Conservation (phyloP, 1,140 invertebrate genomes). For the Xylocopa sonorina region DNA sequence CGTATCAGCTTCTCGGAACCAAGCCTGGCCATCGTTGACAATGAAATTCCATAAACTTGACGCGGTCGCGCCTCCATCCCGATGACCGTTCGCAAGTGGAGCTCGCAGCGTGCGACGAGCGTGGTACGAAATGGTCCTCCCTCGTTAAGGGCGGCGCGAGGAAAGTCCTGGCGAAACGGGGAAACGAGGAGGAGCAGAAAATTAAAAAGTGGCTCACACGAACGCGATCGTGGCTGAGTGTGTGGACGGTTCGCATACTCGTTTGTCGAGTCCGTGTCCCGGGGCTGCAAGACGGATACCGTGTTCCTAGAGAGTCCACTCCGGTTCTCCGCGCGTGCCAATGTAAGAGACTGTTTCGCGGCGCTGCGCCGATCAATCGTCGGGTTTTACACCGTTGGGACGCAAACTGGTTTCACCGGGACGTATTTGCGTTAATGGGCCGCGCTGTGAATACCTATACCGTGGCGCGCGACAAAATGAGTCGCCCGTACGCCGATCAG, state of each 20-base stretch:
- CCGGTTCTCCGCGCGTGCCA: slow-evolving; percentile 56
- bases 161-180: not conserved
- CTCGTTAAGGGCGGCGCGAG: too few relatives aligned
- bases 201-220: slow-evolving; percentile 10
- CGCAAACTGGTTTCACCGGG: slow-evolving; percentile 57
- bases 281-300: slow-evolving; percentile 24
- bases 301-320: slow-evolving; percentile 49
- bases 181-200: not conserved
- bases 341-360: slow-evolving; percentile 62
- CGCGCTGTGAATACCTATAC: slow-evolving; percentile 52
- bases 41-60: not conserved
- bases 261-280: slow-evolving; percentile 47
- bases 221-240: not conserved
- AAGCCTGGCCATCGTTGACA: not conserved
- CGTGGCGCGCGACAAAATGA: slow-evolving; percentile 19
- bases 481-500: not conserved
- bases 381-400: slow-evolving; percentile 53
- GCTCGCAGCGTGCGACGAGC: not conserved
- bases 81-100: slow-evolving; percentile 18
- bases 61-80: too few relatives aligned
- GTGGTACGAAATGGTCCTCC: too few relatives aligned
- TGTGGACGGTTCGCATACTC: slow-evolving; percentile 39
- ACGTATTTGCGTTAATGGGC: slow-evolving; percentile 63
- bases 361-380: slow-evolving; percentile 61
- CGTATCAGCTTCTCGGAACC: not conserved